Evolutionary conservation across 2,888 invertebrate species (phyloP).

Genomic region (Aleiodes testaceus): DNA sequence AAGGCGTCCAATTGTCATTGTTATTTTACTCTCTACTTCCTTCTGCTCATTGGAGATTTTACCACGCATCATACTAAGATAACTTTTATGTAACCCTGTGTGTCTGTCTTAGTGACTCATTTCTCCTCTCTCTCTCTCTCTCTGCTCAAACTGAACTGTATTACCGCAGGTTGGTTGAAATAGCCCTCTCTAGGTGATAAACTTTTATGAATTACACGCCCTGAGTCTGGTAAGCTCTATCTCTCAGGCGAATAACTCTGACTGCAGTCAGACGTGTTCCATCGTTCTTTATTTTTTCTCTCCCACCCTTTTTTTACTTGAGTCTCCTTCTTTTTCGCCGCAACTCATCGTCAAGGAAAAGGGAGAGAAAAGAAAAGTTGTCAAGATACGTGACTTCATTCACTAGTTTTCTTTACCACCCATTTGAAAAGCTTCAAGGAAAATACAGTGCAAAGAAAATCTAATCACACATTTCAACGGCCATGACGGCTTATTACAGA

Average conservation of each 20-base stretch:
- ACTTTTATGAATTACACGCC: constrained; percentile 62
- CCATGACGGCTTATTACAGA: constrained; percentile 38
- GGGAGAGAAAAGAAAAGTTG: constrained; percentile 18
- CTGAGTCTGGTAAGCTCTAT: constrained; percentile 51
- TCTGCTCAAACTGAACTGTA: constrained; percentile 21
- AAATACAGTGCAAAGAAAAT: constrained; percentile 34
- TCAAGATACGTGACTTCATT: constrained; percentile 45
- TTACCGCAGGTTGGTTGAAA: constrained; percentile 43
- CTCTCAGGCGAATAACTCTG: constrained; percentile 44
- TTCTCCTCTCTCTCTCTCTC: constrained; percentile 28
- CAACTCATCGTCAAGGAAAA: constrained; percentile 25
- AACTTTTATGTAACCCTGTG: constrained; percentile 6
- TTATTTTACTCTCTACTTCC: not conserved
- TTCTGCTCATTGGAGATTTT: not conserved
- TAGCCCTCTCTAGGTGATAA: constrained; percentile 58
- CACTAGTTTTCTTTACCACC: constrained; percentile 21
- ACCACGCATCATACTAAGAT: constrained; percentile 9
- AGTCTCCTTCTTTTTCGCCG: not conserved
- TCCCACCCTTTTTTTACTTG: constrained; percentile 8
- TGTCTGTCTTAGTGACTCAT: constrained; percentile 1
- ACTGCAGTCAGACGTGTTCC: constrained; percentile 46
- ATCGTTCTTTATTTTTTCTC: constrained; percentile 24
- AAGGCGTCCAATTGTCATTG: not conserved
- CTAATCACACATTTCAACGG: constrained; percentile 41
- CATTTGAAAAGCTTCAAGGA: constrained; percentile 7